Evolutionary conservation across 1,140 invertebrate genomes (phyloP), one percentile per base, ranked within the genome.

Genomic region (Rhizoglyphus robini): DNA sequence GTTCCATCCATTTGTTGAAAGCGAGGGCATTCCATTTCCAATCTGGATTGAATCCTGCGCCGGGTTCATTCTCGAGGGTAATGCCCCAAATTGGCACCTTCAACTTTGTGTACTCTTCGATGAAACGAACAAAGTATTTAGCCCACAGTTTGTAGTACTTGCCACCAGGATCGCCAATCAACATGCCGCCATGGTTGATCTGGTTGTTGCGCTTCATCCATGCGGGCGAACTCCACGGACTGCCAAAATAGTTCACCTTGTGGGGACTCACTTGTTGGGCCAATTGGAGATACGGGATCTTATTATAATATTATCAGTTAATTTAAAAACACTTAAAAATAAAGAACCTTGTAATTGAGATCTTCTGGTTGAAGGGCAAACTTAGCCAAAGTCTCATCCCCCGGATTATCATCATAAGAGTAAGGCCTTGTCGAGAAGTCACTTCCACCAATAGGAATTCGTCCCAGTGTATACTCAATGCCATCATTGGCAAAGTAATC

Each of bases 131-230:
- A 72, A 88, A 82, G 72, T 94, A 94, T 70, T 90, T 78, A 0
- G 87, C 88, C 78, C 77, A 94, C 0, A 81, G 74, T 73, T 88
- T 82, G 72, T 88, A 91, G 72, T 86, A 88, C 61, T 83, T 65
- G 18, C 76, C 78, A 31, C 77, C 77, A 25, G 75, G 71, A 47
- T 73, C 76, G 1, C 76, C 74, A 67, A 82, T 82, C 0, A 96
- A 72, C 23, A 68, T 66, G 1, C 83, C 83, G 25, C 73, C 71
- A 13, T 80, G 80, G 64, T 75, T 77, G 68, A 81, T 76, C 58
- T 74, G 75, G 27, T 84, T 77, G 70, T 86, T 89, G 0, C 83
- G 86, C 77, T 96, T 96, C 91, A 96, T 96, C 91, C 91, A 96
- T 4, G 78, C 75, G 0, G 93, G 93, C 0, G 91, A 81, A 61